A percentile compares a stretch with the other conserved stretches of the same genome.
Conservation (phyloP, 2,888 invertebrate species). For the Chloroclystis v-ata region DNA sequence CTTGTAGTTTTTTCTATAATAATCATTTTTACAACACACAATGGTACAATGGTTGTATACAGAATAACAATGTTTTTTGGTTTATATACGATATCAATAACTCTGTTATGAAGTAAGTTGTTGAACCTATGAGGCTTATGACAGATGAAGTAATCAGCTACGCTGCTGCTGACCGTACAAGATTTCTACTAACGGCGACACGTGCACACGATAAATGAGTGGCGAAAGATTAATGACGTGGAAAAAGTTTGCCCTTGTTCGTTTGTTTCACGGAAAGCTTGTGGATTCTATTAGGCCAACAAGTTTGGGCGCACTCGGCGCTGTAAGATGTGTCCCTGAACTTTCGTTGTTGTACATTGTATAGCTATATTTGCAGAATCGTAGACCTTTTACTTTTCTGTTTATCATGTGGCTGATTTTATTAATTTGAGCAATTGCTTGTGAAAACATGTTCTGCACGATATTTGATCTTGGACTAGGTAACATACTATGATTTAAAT, state of each 20-base stretch:
- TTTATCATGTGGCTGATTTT: too few relatives aligned
- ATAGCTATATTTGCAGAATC: too few relatives aligned
- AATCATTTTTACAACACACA: too few relatives aligned
- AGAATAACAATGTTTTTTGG: too few relatives aligned
- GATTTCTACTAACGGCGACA: constrained; percentile 46
- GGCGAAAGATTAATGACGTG: constrained; percentile 53
- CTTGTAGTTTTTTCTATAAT: too few relatives aligned
- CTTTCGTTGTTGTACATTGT: too few relatives aligned
- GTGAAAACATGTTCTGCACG: too few relatives aligned
- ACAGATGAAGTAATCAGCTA: constrained; percentile 39
- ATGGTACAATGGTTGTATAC: too few relatives aligned
- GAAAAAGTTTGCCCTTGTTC: constrained; percentile 45
- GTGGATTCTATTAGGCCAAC: constrained; percentile 38
- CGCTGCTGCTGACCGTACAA: constrained; percentile 38
- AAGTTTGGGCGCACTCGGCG: constrained; percentile 30
- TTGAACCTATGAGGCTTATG: constrained; percentile 30
- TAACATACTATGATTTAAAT: too few relatives aligned
- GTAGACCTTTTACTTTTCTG: not conserved
- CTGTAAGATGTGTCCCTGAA: not conserved
- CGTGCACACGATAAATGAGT: constrained; percentile 52
- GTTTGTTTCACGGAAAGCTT: constrained; percentile 36
- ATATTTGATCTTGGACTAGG: too few relatives aligned
- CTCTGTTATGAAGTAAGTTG: constrained; percentile 9
- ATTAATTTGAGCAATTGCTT: too few relatives aligned
- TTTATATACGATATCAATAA: too few relatives aligned